phyloP scores from a whole-genome alignment of 64 coral and sea anemone species.

The Trachythela sp. region DNA sequence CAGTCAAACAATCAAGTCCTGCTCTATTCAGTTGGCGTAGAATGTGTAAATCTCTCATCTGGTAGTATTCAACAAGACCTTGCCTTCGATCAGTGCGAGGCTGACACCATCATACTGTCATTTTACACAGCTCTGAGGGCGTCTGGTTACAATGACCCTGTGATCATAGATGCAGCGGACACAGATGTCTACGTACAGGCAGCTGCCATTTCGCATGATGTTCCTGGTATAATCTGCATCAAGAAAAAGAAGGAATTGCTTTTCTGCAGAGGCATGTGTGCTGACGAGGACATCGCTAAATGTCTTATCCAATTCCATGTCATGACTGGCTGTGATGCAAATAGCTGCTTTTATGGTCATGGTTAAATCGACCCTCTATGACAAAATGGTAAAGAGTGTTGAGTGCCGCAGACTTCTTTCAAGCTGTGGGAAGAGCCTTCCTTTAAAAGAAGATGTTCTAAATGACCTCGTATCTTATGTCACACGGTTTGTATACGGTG shows the following conservation, averaged over 20 bases:
- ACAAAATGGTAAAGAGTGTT: neutral
- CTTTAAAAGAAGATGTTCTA: neutral
- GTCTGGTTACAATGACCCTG: neutral
- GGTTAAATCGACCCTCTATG: neutral
- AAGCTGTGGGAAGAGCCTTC: neutral
- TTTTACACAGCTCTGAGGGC: neutral
- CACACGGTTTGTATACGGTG: neutral
- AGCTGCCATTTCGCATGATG: too few relatives aligned
- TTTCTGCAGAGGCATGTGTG: neutral
- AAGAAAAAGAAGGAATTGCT: neutral
- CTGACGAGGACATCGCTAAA: too few relatives aligned
- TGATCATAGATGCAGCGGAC: neutral
- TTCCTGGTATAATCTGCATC: constrained; percentile 1
- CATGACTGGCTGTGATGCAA: neutral
- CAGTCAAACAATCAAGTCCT: neutral
- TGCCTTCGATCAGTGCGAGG: neutral
- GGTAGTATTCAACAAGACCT: neutral
- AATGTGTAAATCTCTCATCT: constrained; percentile 1
- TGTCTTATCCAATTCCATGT: too few relatives aligned
- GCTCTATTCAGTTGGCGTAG: neutral
- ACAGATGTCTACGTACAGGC: neutral
- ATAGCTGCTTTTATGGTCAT: too few relatives aligned
- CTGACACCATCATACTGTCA: constrained; percentile 4
- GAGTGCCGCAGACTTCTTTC: neutral
- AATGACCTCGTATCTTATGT: neutral